Conservation (phyloP, 2,888 invertebrate species). For the Xestia ashworthii region DNA sequence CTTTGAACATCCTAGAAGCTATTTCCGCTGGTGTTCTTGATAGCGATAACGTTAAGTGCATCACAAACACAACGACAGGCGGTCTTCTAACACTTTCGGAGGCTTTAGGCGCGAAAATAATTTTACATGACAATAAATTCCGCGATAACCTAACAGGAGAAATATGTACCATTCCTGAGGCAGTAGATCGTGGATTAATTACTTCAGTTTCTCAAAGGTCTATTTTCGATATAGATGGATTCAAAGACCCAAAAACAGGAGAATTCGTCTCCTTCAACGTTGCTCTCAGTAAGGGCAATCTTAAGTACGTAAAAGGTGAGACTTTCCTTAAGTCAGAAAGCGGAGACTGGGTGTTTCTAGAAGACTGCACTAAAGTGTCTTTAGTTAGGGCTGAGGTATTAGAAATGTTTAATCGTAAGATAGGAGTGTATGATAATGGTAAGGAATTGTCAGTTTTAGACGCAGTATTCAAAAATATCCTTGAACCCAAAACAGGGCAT, state of each 20-base stretch:
- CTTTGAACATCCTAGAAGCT: slow-evolving; percentile 95
- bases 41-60: slow-evolving; percentile 95
- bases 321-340: slow-evolving; percentile 94
- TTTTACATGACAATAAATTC: slow-evolving; percentile 94
- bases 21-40: slow-evolving; percentile 97
- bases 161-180: slow-evolving; percentile 95
- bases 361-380: slow-evolving; percentile 94
- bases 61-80: slow-evolving; percentile 95
- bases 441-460: slow-evolving; percentile 96
- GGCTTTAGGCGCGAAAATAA: slow-evolving; percentile 95
- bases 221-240: slow-evolving; percentile 97
- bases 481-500: slow-evolving; percentile 97
- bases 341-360: slow-evolving; percentile 94
- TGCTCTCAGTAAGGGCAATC: slow-evolving; percentile 94
- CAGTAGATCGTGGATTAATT: slow-evolving; percentile 96
- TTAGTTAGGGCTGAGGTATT: slow-evolving; percentile 96
- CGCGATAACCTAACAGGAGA: slow-evolving; percentile 94
- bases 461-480: slow-evolving; percentile 95
- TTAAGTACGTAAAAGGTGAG: slow-evolving; percentile 94
- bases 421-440: slow-evolving; percentile 95
- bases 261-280: slow-evolving; percentile 96
- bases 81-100: slow-evolving; percentile 96
- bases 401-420: slow-evolving; percentile 95
- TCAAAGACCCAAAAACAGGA: slow-evolving; percentile 95
- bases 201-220: slow-evolving; percentile 96